These are phyloP conservation scores for Epizoanthus rinbou DNA, from an alignment of 92 coral and sea anemone species.

Conservation along the genomic window DNA sequence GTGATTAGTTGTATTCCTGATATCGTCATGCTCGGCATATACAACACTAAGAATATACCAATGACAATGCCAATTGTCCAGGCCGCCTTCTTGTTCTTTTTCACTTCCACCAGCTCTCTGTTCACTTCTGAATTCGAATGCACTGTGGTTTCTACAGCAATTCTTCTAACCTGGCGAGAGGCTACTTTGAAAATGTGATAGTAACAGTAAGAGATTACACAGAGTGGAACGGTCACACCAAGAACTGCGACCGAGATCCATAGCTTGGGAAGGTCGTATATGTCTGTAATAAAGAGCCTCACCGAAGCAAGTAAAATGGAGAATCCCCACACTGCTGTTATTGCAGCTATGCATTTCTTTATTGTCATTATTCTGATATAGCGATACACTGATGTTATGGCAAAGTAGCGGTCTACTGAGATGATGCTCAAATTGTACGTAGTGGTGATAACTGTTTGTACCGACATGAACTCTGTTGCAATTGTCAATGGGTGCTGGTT, in stretches of 20 bases:
- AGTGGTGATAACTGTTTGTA: conserved; percentile 70
- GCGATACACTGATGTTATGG: conserved; percentile 58
- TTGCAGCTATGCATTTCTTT: conserved; percentile 42
- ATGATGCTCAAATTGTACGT: conserved; percentile 70
- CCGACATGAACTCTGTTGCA: conserved; percentile 72
- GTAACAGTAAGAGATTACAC: conserved; percentile 67
- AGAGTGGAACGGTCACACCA: conserved; percentile 68
- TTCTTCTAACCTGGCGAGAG: conserved; percentile 47
- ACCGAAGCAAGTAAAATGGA: conserved; percentile 62
- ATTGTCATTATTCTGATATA: conserved; percentile 55
- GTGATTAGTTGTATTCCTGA: conserved; percentile 69
- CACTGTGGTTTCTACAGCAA: conserved; percentile 46
- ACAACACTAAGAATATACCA: conserved; percentile 64
- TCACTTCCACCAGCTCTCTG: conserved; percentile 6
- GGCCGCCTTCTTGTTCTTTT: conserved; percentile 71
- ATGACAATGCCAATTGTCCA: conserved; percentile 72
- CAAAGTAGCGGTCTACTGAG: conserved; percentile 72
- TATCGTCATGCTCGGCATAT: conserved; percentile 74
- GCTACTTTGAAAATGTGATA: conserved; percentile 74
- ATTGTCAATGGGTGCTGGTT: conserved; percentile 62
- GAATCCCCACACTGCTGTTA: conserved; percentile 58
- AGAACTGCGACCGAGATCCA: conserved; percentile 66
- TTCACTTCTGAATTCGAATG: conserved; percentile 14
- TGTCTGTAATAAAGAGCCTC: conserved; percentile 58
- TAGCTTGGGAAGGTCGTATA: conserved; percentile 64